Evolutionary conservation across 2,797 vertebrate genomes (phyloP).

Genomic region (Cottoperca gobio): DNA sequence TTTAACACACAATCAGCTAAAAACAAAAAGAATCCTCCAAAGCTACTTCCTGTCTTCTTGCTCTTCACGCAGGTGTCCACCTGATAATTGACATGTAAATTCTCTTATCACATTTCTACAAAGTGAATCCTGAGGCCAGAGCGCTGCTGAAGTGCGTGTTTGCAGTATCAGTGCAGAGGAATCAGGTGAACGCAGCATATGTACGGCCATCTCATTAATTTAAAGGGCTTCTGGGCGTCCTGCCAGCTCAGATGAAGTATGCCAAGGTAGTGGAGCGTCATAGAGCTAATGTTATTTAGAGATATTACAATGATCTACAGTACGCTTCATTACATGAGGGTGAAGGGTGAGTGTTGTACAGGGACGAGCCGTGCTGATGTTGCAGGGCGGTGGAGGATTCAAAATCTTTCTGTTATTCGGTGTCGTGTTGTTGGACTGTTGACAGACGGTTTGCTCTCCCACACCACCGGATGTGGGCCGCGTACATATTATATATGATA

Average conservation of each 20-base stretch:
- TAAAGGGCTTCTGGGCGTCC: slow-evolving; percentile 67
- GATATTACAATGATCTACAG: slow-evolving; percentile 54
- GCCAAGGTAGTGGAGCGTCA: slow-evolving; percentile 53
- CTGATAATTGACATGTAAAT: slow-evolving; percentile 4
- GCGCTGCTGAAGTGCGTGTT: neutral
- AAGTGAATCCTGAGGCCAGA: neutral
- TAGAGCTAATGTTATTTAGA: slow-evolving; percentile 62
- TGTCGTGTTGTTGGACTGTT: too few relatives aligned
- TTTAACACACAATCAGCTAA: neutral
- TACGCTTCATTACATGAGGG: slow-evolving; percentile 61
- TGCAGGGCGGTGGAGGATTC: neutral
- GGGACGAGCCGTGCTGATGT: slow-evolving; percentile 15
- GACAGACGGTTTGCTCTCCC: too few relatives aligned
- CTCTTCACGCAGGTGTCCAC: neutral
- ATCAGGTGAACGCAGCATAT: slow-evolving; percentile 52
- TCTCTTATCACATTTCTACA: neutral
- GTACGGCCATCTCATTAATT: slow-evolving; percentile 63
- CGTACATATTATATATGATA: too few relatives aligned
- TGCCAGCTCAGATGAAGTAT: slow-evolving; percentile 47
- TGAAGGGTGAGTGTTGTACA: slow-evolving; percentile 50
- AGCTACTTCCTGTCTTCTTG: neutral
- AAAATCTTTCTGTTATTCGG: too few relatives aligned
- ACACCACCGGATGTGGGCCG: too few relatives aligned
- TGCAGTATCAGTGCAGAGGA: slow-evolving; percentile 10
- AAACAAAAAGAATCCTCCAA: neutral